Conservation (phyloP, 2,113 vertebrate genomes). For the Boulengeromyrus knoepffleri region DNA sequence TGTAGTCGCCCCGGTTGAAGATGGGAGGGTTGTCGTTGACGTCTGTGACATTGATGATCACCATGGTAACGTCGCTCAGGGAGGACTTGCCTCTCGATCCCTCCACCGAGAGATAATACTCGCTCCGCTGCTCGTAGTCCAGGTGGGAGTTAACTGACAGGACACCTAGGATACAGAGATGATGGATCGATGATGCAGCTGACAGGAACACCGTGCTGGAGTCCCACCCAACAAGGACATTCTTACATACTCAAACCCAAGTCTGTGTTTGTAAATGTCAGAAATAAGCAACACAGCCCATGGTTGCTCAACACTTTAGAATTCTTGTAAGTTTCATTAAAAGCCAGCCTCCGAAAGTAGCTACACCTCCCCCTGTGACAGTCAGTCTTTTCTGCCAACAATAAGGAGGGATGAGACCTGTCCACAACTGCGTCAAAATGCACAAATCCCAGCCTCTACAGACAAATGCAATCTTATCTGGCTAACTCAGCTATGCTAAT, state of each 20-base stretch:
- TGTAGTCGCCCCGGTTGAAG: constrained; percentile 69
- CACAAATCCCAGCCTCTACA: background rate
- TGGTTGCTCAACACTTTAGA: background rate
- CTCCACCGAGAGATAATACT: constrained; percentile 83
- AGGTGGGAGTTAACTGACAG: constrained; percentile 68
- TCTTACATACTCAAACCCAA: background rate
- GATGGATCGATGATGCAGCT: background rate
- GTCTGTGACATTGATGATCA: constrained; percentile 83
- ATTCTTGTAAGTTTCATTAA: background rate
- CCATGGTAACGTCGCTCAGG: constrained; percentile 73
- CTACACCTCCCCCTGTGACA: background rate
- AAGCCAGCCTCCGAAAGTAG: background rate
- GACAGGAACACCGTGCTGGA: background rate
- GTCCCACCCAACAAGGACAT: background rate
- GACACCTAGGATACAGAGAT: constrained; percentile 41
- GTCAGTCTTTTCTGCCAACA: background rate
- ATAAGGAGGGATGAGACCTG: background rate
- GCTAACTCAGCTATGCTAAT: background rate
- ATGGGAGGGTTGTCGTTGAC: constrained; percentile 80
- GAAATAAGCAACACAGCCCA: background rate
- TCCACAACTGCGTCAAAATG: background rate
- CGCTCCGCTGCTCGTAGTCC: constrained; percentile 76
- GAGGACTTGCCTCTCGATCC: constrained; percentile 72
- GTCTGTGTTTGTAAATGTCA: background rate
- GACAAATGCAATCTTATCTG: background rate